A percentile compares a stretch with the other conserved stretches of the same genome.
phyloP scores from a whole-genome alignment of 2,888 invertebrate genomes.

The Pheosia tremula region DNA sequence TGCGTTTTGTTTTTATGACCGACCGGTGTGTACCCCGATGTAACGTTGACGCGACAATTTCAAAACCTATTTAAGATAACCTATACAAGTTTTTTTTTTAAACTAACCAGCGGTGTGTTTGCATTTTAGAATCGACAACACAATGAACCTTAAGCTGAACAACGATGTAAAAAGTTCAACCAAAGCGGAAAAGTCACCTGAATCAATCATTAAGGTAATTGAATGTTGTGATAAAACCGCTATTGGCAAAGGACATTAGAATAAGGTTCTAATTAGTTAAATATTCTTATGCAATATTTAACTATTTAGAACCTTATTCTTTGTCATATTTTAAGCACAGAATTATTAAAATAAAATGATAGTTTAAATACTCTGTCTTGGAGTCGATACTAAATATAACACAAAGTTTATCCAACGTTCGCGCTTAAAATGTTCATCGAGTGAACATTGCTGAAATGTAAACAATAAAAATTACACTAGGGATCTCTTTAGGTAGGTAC shows the following conservation, averaged over 20 bases:
- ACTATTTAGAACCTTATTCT: too few relatives aligned
- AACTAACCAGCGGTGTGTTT: conserved; percentile 22
- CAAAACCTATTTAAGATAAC: background rate
- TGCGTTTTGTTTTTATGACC: conserved; percentile 50
- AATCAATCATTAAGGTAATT: conserved; percentile 68
- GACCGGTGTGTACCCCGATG: conserved; percentile 50
- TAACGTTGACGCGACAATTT: background rate
- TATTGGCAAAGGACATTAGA: too few relatives aligned
- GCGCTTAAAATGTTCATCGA: background rate
- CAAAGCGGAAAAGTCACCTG: conserved; percentile 52
- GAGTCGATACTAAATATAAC: background rate
- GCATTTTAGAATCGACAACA: conserved; percentile 49
- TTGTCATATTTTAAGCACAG: background rate
- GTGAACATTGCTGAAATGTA: background rate
- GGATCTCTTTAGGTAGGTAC: background rate
- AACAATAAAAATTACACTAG: background rate
- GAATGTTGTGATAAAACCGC: too few relatives aligned
- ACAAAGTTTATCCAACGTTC: background rate
- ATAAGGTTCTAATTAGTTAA: too few relatives aligned
- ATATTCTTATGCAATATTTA: too few relatives aligned
- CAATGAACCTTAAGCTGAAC: conserved; percentile 75
- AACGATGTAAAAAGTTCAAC: conserved; percentile 66
- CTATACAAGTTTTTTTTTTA: background rate
- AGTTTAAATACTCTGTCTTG: too few relatives aligned
- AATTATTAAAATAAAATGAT: too few relatives aligned